These are phyloP conservation scores for Paracyprichromis sp. DNA, from an alignment of 2,113 vertebrate species.

Conservation along the genomic window DNA sequence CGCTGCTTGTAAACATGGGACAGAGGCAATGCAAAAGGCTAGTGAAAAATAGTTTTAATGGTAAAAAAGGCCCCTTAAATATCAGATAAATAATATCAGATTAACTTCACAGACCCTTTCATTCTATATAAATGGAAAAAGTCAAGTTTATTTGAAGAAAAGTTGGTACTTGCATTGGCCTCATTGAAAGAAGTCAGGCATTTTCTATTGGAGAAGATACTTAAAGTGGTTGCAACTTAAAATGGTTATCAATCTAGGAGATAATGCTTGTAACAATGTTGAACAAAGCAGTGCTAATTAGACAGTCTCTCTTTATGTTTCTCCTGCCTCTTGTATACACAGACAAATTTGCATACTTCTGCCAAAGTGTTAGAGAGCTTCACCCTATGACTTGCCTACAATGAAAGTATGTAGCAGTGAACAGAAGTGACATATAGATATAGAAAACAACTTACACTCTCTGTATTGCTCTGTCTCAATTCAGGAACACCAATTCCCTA, in stretches of 20 bases:
- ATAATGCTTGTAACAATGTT: background rate
- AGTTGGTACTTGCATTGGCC: background rate
- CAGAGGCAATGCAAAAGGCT: background rate
- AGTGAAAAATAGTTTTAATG: background rate
- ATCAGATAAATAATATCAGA: background rate
- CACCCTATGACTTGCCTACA: background rate
- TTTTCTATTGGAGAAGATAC: background rate
- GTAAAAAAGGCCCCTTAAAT: background rate
- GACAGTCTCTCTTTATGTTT: background rate
- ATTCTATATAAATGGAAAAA: background rate
- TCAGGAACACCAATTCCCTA: constrained; percentile 44
- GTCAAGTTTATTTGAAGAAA: background rate
- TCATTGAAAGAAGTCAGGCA: background rate
- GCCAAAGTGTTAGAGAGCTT: background rate
- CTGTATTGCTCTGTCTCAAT: constrained; percentile 38
- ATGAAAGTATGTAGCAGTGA: background rate
- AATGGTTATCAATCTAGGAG: background rate
- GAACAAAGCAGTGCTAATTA: background rate
- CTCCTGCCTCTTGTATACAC: background rate
- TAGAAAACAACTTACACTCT: constrained; percentile 14
- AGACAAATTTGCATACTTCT: background rate
- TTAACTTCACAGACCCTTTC: background rate
- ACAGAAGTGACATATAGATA: constrained; percentile 8
- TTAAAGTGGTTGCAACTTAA: background rate
- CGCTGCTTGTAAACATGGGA: background rate